A percentile compares a stretch with the other conserved stretches of the same genome.
These are phyloP conservation scores for Perdita meconis DNA, from an alignment of 2,888 invertebrate genomes.

Conservation along the genomic window DNA sequence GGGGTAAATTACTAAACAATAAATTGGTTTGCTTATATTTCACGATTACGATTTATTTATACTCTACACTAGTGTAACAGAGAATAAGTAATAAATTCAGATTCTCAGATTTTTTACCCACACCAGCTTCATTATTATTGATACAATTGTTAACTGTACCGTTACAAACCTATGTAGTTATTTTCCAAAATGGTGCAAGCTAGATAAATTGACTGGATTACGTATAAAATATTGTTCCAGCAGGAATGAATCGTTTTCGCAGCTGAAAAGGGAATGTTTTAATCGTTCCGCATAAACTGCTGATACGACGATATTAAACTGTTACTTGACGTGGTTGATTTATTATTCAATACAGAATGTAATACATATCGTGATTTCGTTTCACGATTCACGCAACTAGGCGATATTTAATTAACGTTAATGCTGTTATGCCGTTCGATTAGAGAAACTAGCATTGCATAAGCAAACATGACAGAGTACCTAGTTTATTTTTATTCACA, in stretches of 20 bases:
- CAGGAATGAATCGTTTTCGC: slow-evolving; percentile 33
- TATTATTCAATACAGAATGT: slow-evolving; percentile 42
- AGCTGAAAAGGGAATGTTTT: slow-evolving; percentile 25
- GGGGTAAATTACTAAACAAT: no score
- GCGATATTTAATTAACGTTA: slow-evolving; percentile 41
- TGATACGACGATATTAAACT: slow-evolving; percentile 55
- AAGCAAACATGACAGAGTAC: background rate
- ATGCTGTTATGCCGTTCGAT: slow-evolving; percentile 1
- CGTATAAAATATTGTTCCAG: slow-evolving; percentile 25
- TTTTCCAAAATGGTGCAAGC: background rate
- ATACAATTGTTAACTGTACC: no score
- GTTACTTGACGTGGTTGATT: slow-evolving; percentile 49
- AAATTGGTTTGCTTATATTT: no score
- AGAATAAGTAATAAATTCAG: no score
- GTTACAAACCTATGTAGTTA: background rate
- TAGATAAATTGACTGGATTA: slow-evolving; percentile 2
- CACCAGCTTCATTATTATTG: no score
- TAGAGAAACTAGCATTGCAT: background rate
- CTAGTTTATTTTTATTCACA: background rate
- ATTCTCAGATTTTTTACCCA: no score
- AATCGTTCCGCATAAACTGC: slow-evolving; percentile 38
- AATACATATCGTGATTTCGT: slow-evolving; percentile 50
- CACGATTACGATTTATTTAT: no score
- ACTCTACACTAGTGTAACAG: no score
- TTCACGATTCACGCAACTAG: slow-evolving; percentile 27